phyloP scores from a whole-genome alignment of 2,113 vertebrate species.

The Gracilinanus agilis region DNA sequence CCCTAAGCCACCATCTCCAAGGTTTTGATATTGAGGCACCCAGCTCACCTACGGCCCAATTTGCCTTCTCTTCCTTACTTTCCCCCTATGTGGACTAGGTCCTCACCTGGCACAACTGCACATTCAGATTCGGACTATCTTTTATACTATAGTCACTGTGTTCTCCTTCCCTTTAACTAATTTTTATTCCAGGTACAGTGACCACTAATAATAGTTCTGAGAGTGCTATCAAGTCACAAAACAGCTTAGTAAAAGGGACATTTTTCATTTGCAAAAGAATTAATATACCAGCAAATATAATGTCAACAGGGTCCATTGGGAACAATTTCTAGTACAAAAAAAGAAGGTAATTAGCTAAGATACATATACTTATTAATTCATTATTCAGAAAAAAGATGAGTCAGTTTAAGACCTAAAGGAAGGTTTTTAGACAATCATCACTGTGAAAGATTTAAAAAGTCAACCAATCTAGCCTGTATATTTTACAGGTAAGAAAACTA shows the following conservation, averaged over 20 bases:
- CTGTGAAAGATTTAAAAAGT: background rate
- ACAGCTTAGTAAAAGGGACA: constrained; percentile 8
- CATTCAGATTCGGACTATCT: no score
- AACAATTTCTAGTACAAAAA: constrained; percentile 16
- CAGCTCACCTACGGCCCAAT: no score
- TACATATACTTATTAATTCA: constrained; percentile 31
- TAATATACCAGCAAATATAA: background rate
- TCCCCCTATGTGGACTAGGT: no score
- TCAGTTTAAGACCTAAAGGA: background rate
- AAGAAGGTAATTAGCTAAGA: background rate
- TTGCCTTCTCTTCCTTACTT: no score
- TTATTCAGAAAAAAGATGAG: constrained; percentile 11
- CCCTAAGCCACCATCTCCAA: no score
- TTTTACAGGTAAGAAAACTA: no score
- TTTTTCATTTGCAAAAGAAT: constrained; percentile 18
- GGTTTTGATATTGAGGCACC: no score
- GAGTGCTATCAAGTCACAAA: background rate
- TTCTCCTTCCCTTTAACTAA: no score
- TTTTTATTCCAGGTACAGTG: no score
- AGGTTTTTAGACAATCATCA: background rate
- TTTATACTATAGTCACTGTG: no score
- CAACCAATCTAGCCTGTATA: background rate
- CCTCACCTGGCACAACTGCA: no score
- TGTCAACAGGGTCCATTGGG: background rate
- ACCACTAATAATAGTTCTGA: no score